phyloP scores from a whole-genome alignment of 2,888 invertebrate species.

The Napeogenes inachia region DNA sequence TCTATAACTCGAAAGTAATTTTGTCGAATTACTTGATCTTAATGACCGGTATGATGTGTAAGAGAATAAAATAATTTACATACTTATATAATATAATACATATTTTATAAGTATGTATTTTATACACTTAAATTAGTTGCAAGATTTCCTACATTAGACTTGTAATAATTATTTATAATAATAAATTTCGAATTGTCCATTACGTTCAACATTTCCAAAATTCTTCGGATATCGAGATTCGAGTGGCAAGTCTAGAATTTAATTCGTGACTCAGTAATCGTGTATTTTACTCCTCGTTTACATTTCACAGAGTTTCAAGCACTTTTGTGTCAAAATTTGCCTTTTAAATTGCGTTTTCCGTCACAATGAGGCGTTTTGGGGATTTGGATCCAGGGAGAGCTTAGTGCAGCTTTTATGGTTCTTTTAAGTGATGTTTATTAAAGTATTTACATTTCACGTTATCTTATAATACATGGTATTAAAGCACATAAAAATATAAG shows the following conservation, averaged over 20 bases:
- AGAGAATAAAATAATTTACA: not conserved
- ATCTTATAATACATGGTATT: not conserved
- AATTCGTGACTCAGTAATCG: not conserved
- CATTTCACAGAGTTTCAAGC: constrained; percentile 22
- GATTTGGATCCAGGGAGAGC: not conserved
- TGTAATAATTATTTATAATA: too few relatives aligned
- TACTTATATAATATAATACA: too few relatives aligned
- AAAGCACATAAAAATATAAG: not conserved
- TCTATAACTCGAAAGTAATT: not conserved
- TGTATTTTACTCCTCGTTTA: constrained; percentile 21
- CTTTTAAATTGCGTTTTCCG: constrained; percentile 22
- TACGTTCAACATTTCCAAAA: too few relatives aligned
- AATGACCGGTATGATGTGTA: not conserved
- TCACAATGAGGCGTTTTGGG: constrained; percentile 14
- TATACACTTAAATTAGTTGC: too few relatives aligned
- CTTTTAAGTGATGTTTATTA: too few relatives aligned
- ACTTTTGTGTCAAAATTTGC: constrained; percentile 18
- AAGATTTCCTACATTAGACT: too few relatives aligned
- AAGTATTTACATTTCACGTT: too few relatives aligned
- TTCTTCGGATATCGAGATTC: too few relatives aligned
- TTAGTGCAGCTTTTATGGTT: too few relatives aligned
- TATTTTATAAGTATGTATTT: too few relatives aligned
- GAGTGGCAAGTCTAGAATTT: not conserved
- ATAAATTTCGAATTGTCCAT: too few relatives aligned
- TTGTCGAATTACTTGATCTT: not conserved